Evolutionary conservation across 2,113 vertebrate genomes (phyloP).

Genomic region (Megaleporinus macrocephalus): DNA sequence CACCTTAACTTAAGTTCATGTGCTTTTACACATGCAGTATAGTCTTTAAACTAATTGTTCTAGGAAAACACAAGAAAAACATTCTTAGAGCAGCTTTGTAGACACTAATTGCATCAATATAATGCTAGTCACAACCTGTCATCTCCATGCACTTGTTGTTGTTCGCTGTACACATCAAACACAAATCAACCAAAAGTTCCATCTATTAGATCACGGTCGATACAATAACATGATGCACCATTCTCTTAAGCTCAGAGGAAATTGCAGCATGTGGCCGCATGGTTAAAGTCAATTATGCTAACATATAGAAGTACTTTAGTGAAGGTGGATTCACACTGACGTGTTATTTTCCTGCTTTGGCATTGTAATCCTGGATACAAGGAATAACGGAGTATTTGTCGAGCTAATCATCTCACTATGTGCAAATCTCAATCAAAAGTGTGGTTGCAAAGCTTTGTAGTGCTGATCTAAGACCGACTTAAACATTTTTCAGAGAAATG

Average conservation of each 20-base stretch:
- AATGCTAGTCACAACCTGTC: conserved; percentile 32
- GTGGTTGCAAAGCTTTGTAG: too few species aligned
- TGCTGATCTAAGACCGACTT: too few species aligned
- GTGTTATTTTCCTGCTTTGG: conserved; percentile 34
- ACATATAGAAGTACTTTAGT: conserved; percentile 11
- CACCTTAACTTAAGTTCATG: background rate
- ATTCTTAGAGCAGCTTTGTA: conserved; percentile 23
- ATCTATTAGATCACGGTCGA: conserved; percentile 30
- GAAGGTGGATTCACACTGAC: conserved; percentile 9
- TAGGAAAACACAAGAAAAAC: background rate
- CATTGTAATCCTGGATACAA: background rate
- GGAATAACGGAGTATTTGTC: background rate
- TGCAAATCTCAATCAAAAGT: too few species aligned
- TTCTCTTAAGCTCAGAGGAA: conserved; percentile 22
- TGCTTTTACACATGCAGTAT: background rate
- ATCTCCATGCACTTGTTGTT: conserved; percentile 28
- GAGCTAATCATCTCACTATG: too few species aligned
- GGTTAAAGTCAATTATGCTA: conserved; percentile 44
- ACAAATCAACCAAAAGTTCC: conserved; percentile 28
- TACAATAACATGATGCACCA: background rate
- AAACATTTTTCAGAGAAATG: too few species aligned
- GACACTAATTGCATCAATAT: conserved; percentile 37
- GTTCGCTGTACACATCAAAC: conserved; percentile 13
- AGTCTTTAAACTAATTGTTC: conserved; percentile 38
- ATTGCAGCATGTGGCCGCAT: conserved; percentile 30